Conservation (phyloP, 2,797 vertebrate species). For the Sebastes umbrosus region DNA sequence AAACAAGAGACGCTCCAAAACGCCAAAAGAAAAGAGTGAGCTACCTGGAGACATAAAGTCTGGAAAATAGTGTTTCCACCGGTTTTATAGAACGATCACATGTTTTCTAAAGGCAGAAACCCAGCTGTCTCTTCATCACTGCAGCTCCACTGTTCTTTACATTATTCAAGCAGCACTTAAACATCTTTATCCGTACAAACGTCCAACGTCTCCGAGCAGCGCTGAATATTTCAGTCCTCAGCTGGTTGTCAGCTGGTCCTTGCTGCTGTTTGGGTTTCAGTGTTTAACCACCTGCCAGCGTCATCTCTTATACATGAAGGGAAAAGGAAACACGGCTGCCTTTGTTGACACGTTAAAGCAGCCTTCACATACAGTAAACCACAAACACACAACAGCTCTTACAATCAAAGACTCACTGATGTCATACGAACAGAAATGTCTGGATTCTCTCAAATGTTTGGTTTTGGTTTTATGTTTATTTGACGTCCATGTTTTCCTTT, state of each 20-base stretch:
- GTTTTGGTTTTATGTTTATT: not conserved
- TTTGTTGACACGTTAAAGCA: not conserved
- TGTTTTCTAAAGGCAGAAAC: too few relatives aligned
- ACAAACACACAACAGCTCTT: too few relatives aligned
- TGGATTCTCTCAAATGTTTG: not conserved
- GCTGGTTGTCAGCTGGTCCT: not conserved
- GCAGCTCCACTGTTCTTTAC: not conserved
- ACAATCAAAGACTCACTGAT: too few relatives aligned
- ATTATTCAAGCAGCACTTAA: slow-evolving; percentile 4
- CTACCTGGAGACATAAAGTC: too few relatives aligned
- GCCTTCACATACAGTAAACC: not conserved
- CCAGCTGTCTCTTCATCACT: too few relatives aligned
- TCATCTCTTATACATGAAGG: slow-evolving; percentile 4
- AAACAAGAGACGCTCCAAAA: too few relatives aligned
- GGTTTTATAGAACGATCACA: too few relatives aligned
- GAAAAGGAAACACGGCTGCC: not conserved
- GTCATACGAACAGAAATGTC: too few relatives aligned
- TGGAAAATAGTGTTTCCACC: too few relatives aligned
- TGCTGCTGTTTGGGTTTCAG: not conserved
- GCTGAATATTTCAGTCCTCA: not conserved
- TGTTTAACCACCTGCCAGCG: not conserved
- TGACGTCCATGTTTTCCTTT: not conserved
- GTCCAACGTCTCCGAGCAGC: not conserved
- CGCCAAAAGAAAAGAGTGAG: too few relatives aligned
- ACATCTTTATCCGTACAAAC: not conserved